Evolutionary conservation across 2,113 vertebrate genomes (phyloP).

Genomic region (Empidonax traillii): DNA sequence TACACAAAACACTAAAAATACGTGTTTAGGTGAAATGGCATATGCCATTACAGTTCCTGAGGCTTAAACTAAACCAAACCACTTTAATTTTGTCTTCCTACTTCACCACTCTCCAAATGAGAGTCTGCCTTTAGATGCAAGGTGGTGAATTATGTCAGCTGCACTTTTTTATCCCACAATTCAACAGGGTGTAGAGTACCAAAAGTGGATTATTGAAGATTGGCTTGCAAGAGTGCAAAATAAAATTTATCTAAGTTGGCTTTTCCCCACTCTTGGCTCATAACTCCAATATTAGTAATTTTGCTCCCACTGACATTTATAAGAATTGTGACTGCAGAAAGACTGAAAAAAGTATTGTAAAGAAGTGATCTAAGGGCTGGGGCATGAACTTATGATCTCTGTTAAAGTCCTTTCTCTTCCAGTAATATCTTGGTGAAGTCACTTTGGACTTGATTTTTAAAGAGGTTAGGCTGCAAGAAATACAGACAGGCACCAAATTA

Average conservation of each 20-base stretch:
- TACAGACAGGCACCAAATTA: not conserved
- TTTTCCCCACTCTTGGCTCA: not conserved
- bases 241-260: constrained; percentile 29
- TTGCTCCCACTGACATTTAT: not conserved
- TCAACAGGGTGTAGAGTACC: not conserved
- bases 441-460: not conserved
- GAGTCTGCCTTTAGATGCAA: not conserved
- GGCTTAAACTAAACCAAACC: constrained; percentile 38
- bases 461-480: not conserved
- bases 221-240: constrained; percentile 18
- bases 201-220: constrained; percentile 40
- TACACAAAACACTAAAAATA: constrained; percentile 12
- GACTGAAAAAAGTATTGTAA: not conserved
- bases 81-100: constrained; percentile 36
- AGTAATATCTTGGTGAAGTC: not conserved
- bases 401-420: not conserved
- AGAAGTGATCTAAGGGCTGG: not conserved
- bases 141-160: constrained; percentile 12
- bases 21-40: constrained; percentile 28
- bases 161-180: constrained; percentile 7
- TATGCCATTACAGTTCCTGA: not conserved
- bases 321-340: not conserved
- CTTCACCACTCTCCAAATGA: not conserved
- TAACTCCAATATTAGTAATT: constrained; percentile 39
- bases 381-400: not conserved